Conservation (phyloP, 2,797 vertebrate genomes). For the Myotis planiceps region DNA sequence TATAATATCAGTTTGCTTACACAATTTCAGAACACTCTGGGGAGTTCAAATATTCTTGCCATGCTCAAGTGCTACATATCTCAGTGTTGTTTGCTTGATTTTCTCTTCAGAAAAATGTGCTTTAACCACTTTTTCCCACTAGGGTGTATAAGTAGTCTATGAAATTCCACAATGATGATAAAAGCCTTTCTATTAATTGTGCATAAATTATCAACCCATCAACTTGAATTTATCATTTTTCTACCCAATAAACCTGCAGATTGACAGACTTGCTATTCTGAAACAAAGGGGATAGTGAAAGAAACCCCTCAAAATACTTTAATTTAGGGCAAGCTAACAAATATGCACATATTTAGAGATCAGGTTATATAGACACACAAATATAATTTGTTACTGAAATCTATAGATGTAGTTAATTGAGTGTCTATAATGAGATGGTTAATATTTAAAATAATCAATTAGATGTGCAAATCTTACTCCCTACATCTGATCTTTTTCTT, state of each 20-base stretch:
- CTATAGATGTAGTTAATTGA: background rate
- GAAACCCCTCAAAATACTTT: background rate
- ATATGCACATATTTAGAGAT: background rate
- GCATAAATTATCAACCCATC: conserved; percentile 64
- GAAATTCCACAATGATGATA: conserved; percentile 38
- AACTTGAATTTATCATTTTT: conserved; percentile 75
- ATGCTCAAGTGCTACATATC: background rate
- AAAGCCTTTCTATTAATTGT: conserved; percentile 64
- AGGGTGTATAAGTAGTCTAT: conserved; percentile 85
- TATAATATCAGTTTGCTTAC: conserved; percentile 61
- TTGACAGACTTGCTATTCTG: conserved; percentile 62
- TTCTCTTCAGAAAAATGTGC: conserved; percentile 35
- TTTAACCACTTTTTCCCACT: conserved; percentile 79
- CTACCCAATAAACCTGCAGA: conserved; percentile 61
- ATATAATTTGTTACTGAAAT: conserved; percentile 11
- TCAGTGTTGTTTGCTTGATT: background rate
- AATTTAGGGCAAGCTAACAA: conserved; percentile 51
- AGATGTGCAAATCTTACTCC: background rate
- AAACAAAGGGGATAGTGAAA: conserved; percentile 52
- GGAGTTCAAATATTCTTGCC: background rate
- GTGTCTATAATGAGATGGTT: background rate
- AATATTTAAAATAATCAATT: conserved; percentile 37
- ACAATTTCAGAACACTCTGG: conserved; percentile 41
- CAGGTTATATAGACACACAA: background rate
- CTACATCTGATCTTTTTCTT: background rate